Percentiles rank a stretch among this genome's conserved stretches.
Conservation (phyloP, 2,113 vertebrate genomes). For the Clarias batrachus region DNA sequence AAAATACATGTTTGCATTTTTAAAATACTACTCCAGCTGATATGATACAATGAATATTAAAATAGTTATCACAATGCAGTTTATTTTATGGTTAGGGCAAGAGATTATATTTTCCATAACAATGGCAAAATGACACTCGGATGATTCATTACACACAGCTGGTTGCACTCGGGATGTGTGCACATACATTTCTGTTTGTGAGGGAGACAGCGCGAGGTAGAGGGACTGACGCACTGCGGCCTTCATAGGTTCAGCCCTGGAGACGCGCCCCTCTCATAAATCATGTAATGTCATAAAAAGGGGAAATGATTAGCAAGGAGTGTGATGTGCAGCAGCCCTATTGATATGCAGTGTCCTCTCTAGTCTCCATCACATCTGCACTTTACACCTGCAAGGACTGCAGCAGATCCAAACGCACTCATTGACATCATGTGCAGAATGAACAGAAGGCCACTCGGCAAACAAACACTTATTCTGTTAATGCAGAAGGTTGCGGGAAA, state of each 20-base stretch:
- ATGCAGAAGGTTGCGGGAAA: not conserved
- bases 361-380: constrained; percentile 25
- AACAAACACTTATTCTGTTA: not conserved
- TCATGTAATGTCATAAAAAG: constrained; percentile 41
- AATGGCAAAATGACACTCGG: not conserved
- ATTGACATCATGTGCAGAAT: not conserved
- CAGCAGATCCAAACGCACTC: not conserved
- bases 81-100: not conserved
- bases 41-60: not conserved
- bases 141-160: constrained; percentile 43
- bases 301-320: constrained; percentile 36
- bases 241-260: constrained; percentile 30
- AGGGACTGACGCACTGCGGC: constrained; percentile 38
- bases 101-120: not conserved
- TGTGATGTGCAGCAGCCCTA: constrained; percentile 15
- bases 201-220: not conserved
- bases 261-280: constrained; percentile 34
- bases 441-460: not conserved
- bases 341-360: constrained; percentile 35
- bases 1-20: not conserved
- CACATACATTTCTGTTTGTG: constrained; percentile 1
- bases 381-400: constrained; percentile 15
- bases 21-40: not conserved
- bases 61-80: not conserved
- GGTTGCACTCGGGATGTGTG: not conserved